A percentile compares a stretch with the other conserved stretches of the same genome.
phyloP scores from a whole-genome alignment of 1,140 invertebrate species.

The Sycobia sp. region DNA sequence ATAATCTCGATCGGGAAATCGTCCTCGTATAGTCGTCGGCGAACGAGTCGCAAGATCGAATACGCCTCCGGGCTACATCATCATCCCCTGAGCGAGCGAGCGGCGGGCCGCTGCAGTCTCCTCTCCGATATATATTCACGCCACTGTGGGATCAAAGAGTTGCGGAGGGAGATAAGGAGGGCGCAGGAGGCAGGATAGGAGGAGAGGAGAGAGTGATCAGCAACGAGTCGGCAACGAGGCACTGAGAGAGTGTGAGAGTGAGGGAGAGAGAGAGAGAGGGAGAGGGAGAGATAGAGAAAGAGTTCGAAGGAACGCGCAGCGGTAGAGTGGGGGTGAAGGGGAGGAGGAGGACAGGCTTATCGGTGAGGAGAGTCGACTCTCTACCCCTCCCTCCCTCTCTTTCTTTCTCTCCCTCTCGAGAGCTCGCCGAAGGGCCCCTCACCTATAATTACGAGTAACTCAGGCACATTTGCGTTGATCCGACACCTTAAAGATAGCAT shows the following conservation, averaged over 20 bases:
- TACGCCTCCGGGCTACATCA: too few relatives aligned
- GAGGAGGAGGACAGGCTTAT: conserved; percentile 3
- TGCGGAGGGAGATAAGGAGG: too few relatives aligned
- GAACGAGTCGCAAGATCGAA: neutral
- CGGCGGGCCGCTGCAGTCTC: neutral
- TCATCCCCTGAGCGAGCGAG: neutral
- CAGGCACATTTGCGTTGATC: conserved; percentile 64
- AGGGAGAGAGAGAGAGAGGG: conserved; percentile 2
- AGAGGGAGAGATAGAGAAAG: neutral
- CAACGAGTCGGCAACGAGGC: conserved; percentile 28
- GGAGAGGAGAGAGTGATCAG: too few relatives aligned
- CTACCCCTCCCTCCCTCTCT: too few relatives aligned
- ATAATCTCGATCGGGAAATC: conserved; percentile 22
- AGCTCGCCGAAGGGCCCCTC: conserved; percentile 40
- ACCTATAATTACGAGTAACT: conserved; percentile 64
- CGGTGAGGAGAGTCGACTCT: conserved; percentile 3
- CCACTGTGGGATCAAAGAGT: too few relatives aligned
- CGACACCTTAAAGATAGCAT: conserved; percentile 65
- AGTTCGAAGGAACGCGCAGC: too few relatives aligned
- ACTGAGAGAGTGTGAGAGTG: neutral
- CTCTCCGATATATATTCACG: conserved; percentile 18
- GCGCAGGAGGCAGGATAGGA: too few relatives aligned
- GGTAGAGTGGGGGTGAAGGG: conserved; percentile 3
- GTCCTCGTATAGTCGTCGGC: neutral
- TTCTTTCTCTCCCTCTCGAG: too few relatives aligned